Conservation (phyloP, 2,797 vertebrate species). For the Pelobates cultripes region DNA sequence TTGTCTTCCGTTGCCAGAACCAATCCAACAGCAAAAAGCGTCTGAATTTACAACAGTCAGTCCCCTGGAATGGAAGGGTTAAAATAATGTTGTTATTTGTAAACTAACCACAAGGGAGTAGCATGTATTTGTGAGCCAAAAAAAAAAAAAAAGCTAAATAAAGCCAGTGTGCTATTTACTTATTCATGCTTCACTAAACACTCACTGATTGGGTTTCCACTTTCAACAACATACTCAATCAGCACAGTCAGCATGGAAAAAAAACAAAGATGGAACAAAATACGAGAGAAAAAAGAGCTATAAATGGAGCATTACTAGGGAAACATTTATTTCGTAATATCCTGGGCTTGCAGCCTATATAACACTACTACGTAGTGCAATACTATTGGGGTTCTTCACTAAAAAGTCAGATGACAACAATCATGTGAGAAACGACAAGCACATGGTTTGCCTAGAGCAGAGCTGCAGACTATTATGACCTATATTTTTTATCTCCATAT, state of each 20-base stretch:
- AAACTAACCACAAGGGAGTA: slow-evolving; percentile 32
- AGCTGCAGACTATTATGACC: too few species aligned
- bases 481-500: too few species aligned
- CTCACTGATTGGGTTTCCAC: slow-evolving; percentile 28
- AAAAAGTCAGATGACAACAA: too few species aligned
- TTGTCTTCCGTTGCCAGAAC: background rate
- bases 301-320: background rate
- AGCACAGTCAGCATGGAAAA: slow-evolving; percentile 30
- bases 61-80: slow-evolving; percentile 1
- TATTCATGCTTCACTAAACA: slow-evolving; percentile 29
- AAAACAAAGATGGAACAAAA: background rate
- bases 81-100: slow-evolving; percentile 7
- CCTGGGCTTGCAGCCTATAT: too few species aligned
- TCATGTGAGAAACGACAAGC: too few species aligned
- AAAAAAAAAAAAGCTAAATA: slow-evolving; percentile 22
- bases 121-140: slow-evolving; percentile 15
- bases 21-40: background rate
- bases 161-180: slow-evolving; percentile 34
- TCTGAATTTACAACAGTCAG: too few species aligned
- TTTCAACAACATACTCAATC: slow-evolving; percentile 25
- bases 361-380: too few species aligned
- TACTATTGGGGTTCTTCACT: too few species aligned
- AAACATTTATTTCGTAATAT: background rate
- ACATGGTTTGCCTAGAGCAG: too few species aligned
- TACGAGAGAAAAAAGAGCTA: background rate